Evolutionary conservation across 2,888 invertebrate genomes (phyloP), one percentile per base, ranked within the genome.

Genomic region (Chelonus formosanus): DNA sequence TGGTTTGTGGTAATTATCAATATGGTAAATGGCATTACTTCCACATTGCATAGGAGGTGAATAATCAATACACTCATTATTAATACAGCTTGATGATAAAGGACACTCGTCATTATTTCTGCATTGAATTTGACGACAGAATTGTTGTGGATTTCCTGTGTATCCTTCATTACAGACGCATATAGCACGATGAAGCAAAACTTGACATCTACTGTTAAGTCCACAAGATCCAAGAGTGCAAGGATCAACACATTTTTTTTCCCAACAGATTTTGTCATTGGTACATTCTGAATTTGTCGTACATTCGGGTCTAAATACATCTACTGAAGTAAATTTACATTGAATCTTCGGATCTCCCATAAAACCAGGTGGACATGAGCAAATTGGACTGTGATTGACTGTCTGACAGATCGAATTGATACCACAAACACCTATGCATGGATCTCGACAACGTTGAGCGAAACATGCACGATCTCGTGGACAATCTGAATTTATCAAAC

Each of bases 401-500:
- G 88, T 87, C 85, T 92, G 89, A 84, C 96, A 89, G 76, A 95
- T 87, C 1, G 96, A 93, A 76, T 94, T 94, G 6, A 93, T 82
- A 56, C 95, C 95, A 75, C 95, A 96, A 8, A 92, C 90, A 71
- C 91, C 92, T 63, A 89, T 86, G 78, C 94, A 94, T 47, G 95
- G 95, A 84, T 96, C 93, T 68, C 90, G 87, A 78, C 96, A 96
- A 80, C 92, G 92, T 73, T 93, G 93, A 47, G 89, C 89, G 76
- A 92, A 91, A 78, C 95, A 96, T 2, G 93, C 91, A 74, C 91
- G 90, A 71, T 93, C 90, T 64, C 92, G 88, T 0, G 93, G 88
- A 84, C 96, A 96, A 75, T 96, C 95, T n/a, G 92, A 91, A 79
- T 95, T 95, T 62, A 92, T 90, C 3, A 95, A 86, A 82, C 96